Evolutionary conservation across 2,113 vertebrate genomes (phyloP), one percentile per base, ranked within the genome.

Genomic region (Climacteris rufus): DNA sequence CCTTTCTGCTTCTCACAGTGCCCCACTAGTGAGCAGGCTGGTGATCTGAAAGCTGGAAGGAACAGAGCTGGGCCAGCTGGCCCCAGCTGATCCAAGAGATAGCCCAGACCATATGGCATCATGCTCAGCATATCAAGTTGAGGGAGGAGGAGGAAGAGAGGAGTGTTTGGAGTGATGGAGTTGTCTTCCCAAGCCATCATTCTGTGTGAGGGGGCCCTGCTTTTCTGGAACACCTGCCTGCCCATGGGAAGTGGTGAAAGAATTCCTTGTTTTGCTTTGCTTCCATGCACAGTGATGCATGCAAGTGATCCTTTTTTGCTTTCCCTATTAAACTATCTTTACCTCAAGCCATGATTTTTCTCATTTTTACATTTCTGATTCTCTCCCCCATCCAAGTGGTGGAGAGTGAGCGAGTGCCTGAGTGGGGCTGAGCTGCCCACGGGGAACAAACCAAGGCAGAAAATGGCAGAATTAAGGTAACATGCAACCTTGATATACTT

Each of bases 361-460:
- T 69, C 27, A 15, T 30, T 61, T 70, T 76, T 56, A n/a, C 33
- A 2, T 24, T 50, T 56, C 28, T 6, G 1, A 37, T n/a, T 66
- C 33, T 47, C 56, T 65, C 39, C 18, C 49, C 35, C 14, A 40
- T 4, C 0, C 4, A 3, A 1, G 25, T 33, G 33, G 4, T 22
- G 15, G 28, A 24, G 20, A 71, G 33, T 3, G 13, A 66, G 30
- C 2, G 0, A 71, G 65, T 5, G 0, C 28, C 16, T 14, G 15
- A 2, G 4, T 15, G 25, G 45, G 40, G 35, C 68, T 71, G 45
- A 76, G 63, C 23, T 72, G 59, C 44, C 23, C 5, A 2, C 22
- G 0, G 0, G 27, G 24, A 24, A 25, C 49, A 81, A 91, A 77
- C 17, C 30, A 56, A 65, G 65, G 10, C 44, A 61, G 44, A 81